phyloP scores from a whole-genome alignment of 1,140 invertebrate genomes.

The Hirudo medicinalis region DNA sequence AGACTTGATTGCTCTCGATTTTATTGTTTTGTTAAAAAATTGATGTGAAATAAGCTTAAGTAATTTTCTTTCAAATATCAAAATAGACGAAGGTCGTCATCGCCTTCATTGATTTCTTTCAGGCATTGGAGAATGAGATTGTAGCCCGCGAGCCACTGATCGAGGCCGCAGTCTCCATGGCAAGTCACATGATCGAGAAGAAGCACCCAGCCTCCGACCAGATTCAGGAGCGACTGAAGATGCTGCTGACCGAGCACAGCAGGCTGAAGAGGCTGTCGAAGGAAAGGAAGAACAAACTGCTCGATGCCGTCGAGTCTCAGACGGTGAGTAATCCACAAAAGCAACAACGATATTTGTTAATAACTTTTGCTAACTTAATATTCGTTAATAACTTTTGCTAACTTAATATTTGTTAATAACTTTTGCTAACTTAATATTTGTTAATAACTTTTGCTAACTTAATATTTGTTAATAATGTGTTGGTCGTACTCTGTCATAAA shows the following conservation, averaged over 20 bases:
- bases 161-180: slow-evolving; percentile 68
- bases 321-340: slow-evolving; percentile 28
- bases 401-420: too few species aligned
- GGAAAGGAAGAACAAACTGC: slow-evolving; percentile 81
- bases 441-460: too few species aligned
- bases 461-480: too few species aligned
- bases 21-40: too few species aligned
- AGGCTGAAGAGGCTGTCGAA: slow-evolving; percentile 50
- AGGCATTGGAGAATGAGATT: slow-evolving; percentile 56
- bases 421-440: too few species aligned
- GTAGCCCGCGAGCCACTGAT: slow-evolving; percentile 89
- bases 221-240: slow-evolving; percentile 63
- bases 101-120: not conserved
- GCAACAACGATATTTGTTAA: too few species aligned
- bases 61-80: too few species aligned
- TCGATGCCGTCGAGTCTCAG: slow-evolving; percentile 90
- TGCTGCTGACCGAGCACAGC: slow-evolving; percentile 72
- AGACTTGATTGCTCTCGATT: too few species aligned
- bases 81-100: not conserved
- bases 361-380: too few species aligned
- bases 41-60: too few species aligned
- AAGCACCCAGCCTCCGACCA: slow-evolving; percentile 84
- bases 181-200: slow-evolving; percentile 75
- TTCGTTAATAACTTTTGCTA: too few species aligned
- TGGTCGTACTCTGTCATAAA: too few species aligned